Evolutionary conservation across 2,888 invertebrate genomes (phyloP).

Genomic region (Cosmopolites sordidus): DNA sequence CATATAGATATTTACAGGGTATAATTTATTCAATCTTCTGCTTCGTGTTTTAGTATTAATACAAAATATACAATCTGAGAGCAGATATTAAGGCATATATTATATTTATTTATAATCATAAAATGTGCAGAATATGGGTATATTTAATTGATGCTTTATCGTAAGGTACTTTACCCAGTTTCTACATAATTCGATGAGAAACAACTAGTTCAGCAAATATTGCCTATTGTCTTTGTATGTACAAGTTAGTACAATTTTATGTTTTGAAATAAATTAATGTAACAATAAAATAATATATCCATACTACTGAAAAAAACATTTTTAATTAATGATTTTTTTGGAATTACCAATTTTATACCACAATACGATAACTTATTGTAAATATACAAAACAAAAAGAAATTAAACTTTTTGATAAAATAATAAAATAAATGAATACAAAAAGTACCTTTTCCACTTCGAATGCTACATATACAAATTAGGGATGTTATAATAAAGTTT

Average conservation of each 20-base stretch:
- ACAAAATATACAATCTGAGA: conserved; percentile 17
- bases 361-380: not conserved
- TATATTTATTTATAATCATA: not conserved
- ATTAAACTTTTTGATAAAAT: conserved; percentile 6
- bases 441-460: conserved; percentile 10
- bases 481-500: conserved; percentile 1
- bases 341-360: not conserved
- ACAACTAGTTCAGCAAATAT: not conserved
- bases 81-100: not conserved
- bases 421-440: conserved; percentile 4
- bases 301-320: too few species aligned
- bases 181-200: too few species aligned
- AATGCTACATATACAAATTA: conserved; percentile 1
- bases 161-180: too few species aligned
- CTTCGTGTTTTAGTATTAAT: conserved; percentile 4
- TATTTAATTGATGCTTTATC: too few species aligned
- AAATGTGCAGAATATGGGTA: too few species aligned
- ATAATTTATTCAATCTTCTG: conserved; percentile 10
- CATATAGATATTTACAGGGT: conserved; percentile 37
- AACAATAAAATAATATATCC: too few species aligned
- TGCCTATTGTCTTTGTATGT: not conserved
- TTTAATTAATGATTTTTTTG: too few species aligned
- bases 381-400: conserved; percentile 12
- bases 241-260: not conserved
- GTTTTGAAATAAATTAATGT: too few species aligned